Percentiles rank a stretch among this genome's conserved stretches.
phyloP scores from a whole-genome alignment of 2,113 vertebrate genomes.

The Podilymbus podiceps region DNA sequence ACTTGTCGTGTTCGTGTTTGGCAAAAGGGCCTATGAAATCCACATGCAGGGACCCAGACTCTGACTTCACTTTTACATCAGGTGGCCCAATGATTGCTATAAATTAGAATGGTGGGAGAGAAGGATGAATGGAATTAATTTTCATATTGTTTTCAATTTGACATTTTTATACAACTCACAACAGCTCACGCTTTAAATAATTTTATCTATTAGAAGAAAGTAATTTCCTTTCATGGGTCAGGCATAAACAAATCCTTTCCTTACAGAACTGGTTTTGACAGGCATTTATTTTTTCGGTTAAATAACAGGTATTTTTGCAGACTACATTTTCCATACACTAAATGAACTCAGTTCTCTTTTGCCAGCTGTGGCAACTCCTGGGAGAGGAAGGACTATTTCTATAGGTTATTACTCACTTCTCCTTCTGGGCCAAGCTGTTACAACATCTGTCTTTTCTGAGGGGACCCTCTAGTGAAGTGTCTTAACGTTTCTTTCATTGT shows the following conservation, averaged over 20 bases:
- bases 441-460: background rate
- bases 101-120: background rate
- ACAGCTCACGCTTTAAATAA: background rate
- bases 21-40: slow-evolving; percentile 52
- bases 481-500: background rate
- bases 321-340: background rate
- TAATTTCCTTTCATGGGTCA: background rate
- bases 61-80: slow-evolving; percentile 29
- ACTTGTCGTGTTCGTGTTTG: background rate
- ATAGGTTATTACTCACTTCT: background rate
- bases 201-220: background rate
- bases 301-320: background rate
- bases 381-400: background rate
- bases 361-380: background rate
- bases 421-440: background rate
- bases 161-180: background rate
- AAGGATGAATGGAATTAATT: background rate
- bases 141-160: background rate
- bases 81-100: slow-evolving; percentile 71
- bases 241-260: background rate
- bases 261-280: background rate
- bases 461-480: background rate
- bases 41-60: slow-evolving; percentile 65
- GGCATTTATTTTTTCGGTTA: background rate
- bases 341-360: background rate